These are phyloP conservation scores for Arvicanthis niloticus DNA, from an alignment of 2,113 vertebrate genomes.

Conservation along the genomic window DNA sequence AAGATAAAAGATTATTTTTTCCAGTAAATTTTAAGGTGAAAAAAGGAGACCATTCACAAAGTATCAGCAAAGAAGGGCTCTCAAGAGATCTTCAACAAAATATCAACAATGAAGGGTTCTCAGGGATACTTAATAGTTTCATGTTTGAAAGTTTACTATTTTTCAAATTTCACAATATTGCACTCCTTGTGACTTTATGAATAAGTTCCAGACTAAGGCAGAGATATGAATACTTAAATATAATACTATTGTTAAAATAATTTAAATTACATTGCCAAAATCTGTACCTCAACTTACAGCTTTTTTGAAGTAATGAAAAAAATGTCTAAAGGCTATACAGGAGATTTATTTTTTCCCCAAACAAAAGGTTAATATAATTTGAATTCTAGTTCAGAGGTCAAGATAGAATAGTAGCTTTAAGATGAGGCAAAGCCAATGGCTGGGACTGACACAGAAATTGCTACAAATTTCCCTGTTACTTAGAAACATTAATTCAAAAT, in stretches of 20 bases:
- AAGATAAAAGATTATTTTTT: background rate
- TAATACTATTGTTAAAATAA: constrained; percentile 9
- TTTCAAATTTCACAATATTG: background rate
- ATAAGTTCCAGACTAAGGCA: background rate
- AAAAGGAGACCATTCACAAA: constrained; percentile 11
- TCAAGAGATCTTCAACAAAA: background rate
- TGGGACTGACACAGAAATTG: background rate
- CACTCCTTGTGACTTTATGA: background rate
- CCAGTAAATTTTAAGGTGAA: background rate
- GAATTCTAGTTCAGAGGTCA: background rate
- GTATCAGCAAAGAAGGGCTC: background rate
- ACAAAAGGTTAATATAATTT: background rate
- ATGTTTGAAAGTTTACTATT: background rate
- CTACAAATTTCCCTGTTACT: background rate
- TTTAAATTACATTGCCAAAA: constrained; percentile 5
- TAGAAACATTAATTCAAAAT: background rate
- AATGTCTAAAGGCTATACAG: background rate
- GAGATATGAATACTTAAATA: constrained; percentile 21
- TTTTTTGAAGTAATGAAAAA: constrained; percentile 8
- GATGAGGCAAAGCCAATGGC: background rate
- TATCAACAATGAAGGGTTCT: background rate
- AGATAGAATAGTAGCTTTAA: background rate
- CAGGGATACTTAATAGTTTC: background rate
- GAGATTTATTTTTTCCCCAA: background rate
- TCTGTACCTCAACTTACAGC: background rate